Base-by-base conservation (phyloP, 2,113 vertebrate genomes). In the Misgurnus mizolepis region DNA sequence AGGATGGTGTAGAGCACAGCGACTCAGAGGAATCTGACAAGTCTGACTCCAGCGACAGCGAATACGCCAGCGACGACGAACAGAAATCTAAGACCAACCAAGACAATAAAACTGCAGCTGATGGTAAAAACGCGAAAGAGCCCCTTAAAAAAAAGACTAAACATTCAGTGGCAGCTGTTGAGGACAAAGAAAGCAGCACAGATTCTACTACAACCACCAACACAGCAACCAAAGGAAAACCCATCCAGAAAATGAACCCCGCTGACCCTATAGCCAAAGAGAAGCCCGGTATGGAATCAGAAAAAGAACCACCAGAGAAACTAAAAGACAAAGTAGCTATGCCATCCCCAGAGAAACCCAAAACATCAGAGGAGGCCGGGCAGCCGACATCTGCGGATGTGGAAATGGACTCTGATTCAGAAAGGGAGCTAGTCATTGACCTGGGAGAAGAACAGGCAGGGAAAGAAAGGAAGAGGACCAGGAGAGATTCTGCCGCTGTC, bases 1-100 rank as follows among this genome's bases (percentile, higher is more conserved):
- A 97, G 85, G 96, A 97, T 80, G 95, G 95, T 12, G 96, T 95
- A 40, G 96, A 96, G 78, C 96, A 95, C 88, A 99, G 97, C 40
- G 97, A 99, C 68, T 96, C 97, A 0, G 97, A 99, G 56, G 97
- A 99, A 74, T 98, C 97, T 0, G 97, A 99, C 88, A 98, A 98
- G 85, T 98, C 97, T 0, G 97, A 98, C 50, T 96, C 94, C n/a
- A 98, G 96, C 34, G 96, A 98, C 81, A 98, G 96, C 4, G 97
- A 99, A 82, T 96, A 95, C 4, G 90, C 89, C 77, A 96, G 95
- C 0, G 97, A 98, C 0, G 96, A 97, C 1, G 97, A 96, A 58
- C 95, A 94, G 87, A 98, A 96, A 88, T 88, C 93, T 67, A 97
- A 96, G 87, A 92, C 91, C 0, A 91, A 91, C 62, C 93, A 93